Evolutionary conservation across 2,797 vertebrate species (phyloP).

Genomic region (Dipus sagitta): DNA sequence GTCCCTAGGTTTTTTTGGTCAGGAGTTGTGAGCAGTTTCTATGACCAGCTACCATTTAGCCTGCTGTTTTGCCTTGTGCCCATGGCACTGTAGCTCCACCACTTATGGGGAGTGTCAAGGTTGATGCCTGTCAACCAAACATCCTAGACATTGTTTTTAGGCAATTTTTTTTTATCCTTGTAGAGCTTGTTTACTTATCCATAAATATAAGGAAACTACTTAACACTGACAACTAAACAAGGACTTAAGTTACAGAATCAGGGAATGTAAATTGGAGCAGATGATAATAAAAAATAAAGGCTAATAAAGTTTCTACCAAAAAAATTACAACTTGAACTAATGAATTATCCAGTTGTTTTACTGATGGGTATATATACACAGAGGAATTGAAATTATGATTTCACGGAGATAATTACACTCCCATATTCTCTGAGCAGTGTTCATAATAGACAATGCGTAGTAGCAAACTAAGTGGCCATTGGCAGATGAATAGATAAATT

Average conservation of each 20-base stretch:
- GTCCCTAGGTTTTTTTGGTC: background rate
- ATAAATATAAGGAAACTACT: background rate
- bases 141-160: background rate
- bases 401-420: background rate
- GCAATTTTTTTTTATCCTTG: background rate
- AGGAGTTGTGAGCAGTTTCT: background rate
- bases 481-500: background rate
- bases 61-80: rapidly evolving
- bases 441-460: background rate
- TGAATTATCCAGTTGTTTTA: background rate
- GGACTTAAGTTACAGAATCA: background rate
- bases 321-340: background rate
- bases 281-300: background rate
- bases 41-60: rapidly evolving
- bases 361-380: background rate
- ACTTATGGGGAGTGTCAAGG: background rate
- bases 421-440: background rate
- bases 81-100: rapidly evolving
- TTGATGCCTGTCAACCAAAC: background rate
- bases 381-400: background rate
- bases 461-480: background rate
- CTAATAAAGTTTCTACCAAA: background rate
- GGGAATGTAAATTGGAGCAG: too few species aligned
- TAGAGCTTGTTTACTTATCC: background rate
- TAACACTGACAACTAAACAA: background rate